phyloP scores from a whole-genome alignment of 1,140 invertebrate genomes.

The Leptinotarsa undecemlineata region DNA sequence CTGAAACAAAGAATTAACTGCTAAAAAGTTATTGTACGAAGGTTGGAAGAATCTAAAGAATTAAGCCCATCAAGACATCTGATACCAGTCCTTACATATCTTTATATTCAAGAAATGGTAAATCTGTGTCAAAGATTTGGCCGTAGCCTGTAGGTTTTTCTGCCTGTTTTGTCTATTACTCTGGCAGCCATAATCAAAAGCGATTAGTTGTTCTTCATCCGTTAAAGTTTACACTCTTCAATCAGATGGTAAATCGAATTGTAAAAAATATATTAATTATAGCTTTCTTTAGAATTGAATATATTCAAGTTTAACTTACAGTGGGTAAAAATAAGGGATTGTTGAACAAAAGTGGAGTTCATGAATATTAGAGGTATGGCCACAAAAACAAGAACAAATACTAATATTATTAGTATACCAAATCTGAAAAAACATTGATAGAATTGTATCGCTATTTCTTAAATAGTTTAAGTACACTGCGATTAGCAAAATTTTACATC shows the following conservation, averaged over 20 bases:
- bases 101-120: too few species aligned
- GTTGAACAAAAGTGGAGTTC: constrained; percentile 39
- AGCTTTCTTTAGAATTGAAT: not conserved
- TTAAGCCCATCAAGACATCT: too few species aligned
- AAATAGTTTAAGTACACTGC: not conserved
- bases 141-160: too few species aligned
- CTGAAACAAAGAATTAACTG: constrained; percentile 33
- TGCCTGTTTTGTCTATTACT: too few species aligned
- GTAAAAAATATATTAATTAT: too few species aligned
- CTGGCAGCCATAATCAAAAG: too few species aligned
- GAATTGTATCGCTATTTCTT: not conserved
- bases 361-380: constrained; percentile 46
- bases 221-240: too few species aligned
- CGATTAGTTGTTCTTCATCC: too few species aligned
- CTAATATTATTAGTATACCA: constrained; percentile 27
- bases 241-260: too few species aligned
- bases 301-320: constrained; percentile 37
- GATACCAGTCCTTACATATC: too few species aligned
- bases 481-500: not conserved
- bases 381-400: constrained; percentile 40
- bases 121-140: too few species aligned
- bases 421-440: constrained; percentile 33
- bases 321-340: constrained; percentile 43
- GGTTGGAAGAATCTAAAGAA: too few species aligned
- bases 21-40: not conserved